These are phyloP conservation scores for Erinaceus europaeus DNA, from an alignment of 2,113 vertebrate genomes.

Conservation along the genomic window DNA sequence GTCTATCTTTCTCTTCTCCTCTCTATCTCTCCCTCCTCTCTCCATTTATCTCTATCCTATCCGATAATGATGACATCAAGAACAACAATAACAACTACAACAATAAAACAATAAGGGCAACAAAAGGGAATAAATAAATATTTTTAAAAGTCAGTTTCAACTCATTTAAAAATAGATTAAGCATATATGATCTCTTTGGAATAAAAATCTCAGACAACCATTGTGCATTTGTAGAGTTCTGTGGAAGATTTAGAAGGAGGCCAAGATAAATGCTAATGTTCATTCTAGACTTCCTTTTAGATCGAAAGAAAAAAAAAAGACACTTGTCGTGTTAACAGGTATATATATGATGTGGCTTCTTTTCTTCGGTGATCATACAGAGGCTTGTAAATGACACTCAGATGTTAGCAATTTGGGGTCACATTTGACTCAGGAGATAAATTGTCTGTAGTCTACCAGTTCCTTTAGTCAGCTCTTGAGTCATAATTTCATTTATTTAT, in stretches of 20 bases:
- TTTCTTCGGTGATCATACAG: slow-evolving; percentile 37
- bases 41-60: too few relatives aligned
- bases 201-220: neutral
- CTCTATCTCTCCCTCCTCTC: too few relatives aligned
- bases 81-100: too few relatives aligned
- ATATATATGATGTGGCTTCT: slow-evolving; percentile 37
- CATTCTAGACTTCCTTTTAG: neutral
- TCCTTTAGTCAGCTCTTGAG: slow-evolving; percentile 60
- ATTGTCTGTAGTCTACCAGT: slow-evolving; percentile 20
- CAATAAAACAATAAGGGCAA: too few relatives aligned
- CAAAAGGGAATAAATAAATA: too few relatives aligned
- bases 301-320: slow-evolving; percentile 21
- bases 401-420: slow-evolving; percentile 73
- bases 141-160: neutral
- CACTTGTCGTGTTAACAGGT: slow-evolving; percentile 9
- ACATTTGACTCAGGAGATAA: slow-evolving; percentile 66
- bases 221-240: neutral
- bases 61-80: too few relatives aligned
- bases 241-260: neutral
- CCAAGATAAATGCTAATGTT: neutral
- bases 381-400: slow-evolving; percentile 58
- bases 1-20: too few relatives aligned
- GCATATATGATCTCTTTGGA: neutral
- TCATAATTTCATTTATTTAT: slow-evolving; percentile 49
- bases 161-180: neutral